Conservation (phyloP, 2,113 vertebrate genomes). For the Labrus mixtus region DNA sequence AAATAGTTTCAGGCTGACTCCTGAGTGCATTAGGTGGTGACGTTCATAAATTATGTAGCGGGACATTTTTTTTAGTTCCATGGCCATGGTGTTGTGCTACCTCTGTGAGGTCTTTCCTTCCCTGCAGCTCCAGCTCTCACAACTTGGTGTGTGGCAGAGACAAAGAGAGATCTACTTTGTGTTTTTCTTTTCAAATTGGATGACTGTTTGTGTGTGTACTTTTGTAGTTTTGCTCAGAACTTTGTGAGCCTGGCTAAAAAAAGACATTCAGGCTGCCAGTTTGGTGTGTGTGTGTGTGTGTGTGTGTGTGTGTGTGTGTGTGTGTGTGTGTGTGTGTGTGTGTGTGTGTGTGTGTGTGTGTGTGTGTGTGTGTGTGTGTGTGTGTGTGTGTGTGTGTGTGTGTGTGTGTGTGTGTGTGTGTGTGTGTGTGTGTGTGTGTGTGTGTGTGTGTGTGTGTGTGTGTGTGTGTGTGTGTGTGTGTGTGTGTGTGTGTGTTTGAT, state of each 20-base stretch:
- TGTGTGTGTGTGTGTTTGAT: slow-evolving; percentile 20
- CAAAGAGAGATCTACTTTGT: neutral
- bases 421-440: slow-evolving; percentile 15
- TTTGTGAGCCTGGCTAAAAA: neutral
- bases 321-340: slow-evolving; percentile 16
- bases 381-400: slow-evolving; percentile 19
- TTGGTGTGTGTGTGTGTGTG: slow-evolving; percentile 12
- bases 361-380: slow-evolving; percentile 22
- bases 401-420: slow-evolving; percentile 16
- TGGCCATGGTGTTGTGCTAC: neutral
- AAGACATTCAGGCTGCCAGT: slow-evolving; percentile 12
- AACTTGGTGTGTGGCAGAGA: neutral
- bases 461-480: slow-evolving; percentile 19
- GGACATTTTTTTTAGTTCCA: neutral
- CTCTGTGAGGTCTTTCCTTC: neutral
- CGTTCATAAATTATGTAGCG: neutral
- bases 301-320: slow-evolving; percentile 13
- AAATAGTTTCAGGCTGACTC: neutral
- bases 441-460: slow-evolving; percentile 22
- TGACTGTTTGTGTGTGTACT: neutral
- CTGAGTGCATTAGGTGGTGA: neutral
- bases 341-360: slow-evolving; percentile 15
- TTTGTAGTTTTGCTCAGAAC: neutral
- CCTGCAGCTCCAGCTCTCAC: slow-evolving; percentile 10
- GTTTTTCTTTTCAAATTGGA: neutral